A percentile compares a stretch with the other conserved stretches of the same genome.
Evolutionary conservation across 2,797 vertebrate species (phyloP).

Genomic region (Perodicticus potto): DNA sequence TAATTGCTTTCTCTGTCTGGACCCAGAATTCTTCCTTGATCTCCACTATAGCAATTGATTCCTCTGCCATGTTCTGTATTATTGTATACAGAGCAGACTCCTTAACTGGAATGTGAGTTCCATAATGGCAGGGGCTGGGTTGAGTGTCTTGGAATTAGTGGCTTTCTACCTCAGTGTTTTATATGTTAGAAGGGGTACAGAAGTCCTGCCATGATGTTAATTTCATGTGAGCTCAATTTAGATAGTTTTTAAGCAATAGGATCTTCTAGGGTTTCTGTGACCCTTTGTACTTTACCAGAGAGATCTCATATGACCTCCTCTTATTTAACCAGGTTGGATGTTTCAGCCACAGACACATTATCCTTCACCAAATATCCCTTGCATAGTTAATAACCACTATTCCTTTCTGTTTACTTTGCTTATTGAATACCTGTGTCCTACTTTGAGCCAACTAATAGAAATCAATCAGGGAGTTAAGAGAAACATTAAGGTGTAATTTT

Average conservation of each 20-base stretch:
- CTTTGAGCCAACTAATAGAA: conserved; percentile 56
- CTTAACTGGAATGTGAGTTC: neutral
- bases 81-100: neutral
- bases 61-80: neutral
- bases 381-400: conserved; percentile 72
- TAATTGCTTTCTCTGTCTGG: neutral
- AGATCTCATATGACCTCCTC: neutral
- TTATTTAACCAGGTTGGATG: neutral
- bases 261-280: neutral
- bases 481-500: neutral
- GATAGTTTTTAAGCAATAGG: neutral
- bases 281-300: neutral
- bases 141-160: neutral
- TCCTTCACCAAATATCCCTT: conserved; percentile 66
- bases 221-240: neutral
- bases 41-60: neutral
- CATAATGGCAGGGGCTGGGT: neutral
- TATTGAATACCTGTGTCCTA: conserved; percentile 40
- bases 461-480: neutral
- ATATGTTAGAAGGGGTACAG: neutral
- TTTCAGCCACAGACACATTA: conserved; percentile 61
- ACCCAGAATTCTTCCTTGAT: neutral
- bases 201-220: neutral
- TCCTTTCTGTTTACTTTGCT: conserved; percentile 46
- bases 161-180: neutral